A percentile compares a stretch with the other conserved stretches of the same genome.
phyloP scores from a whole-genome alignment of 1,140 invertebrate species.

The Saccostrea glomerata region DNA sequence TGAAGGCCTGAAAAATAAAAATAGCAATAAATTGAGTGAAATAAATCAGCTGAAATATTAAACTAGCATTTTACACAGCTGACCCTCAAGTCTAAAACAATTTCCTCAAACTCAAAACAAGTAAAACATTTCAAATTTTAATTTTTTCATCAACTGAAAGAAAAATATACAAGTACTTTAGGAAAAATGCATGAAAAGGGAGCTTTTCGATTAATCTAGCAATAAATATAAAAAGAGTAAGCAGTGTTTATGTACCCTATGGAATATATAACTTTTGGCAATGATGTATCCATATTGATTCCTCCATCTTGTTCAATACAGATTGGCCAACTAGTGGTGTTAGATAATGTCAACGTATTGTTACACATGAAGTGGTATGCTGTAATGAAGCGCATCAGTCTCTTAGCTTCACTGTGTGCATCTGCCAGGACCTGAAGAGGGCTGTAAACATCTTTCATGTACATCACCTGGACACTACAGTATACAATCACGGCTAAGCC shows the following conservation, averaged over 20 bases:
- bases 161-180: too few relatives aligned
- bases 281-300: constrained; percentile 66
- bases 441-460: constrained; percentile 70
- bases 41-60: too few relatives aligned
- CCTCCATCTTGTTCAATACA: constrained; percentile 70
- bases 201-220: too few relatives aligned
- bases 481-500: constrained; percentile 40
- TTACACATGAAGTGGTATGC: constrained; percentile 75
- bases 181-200: too few relatives aligned
- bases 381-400: constrained; percentile 74
- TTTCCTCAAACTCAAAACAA: too few relatives aligned
- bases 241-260: constrained; percentile 65
- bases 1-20: constrained; percentile 65
- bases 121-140: too few relatives aligned
- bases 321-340: constrained; percentile 70
- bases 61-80: too few relatives aligned
- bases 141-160: too few relatives aligned
- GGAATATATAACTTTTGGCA: constrained; percentile 70
- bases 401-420: constrained; percentile 73
- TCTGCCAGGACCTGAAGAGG: constrained; percentile 72
- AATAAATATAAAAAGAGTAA: too few relatives aligned
- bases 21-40: background rate
- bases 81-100: too few relatives aligned
- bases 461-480: constrained; percentile 67
- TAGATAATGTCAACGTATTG: constrained; percentile 66